phyloP scores from a whole-genome alignment of 1,140 invertebrate genomes.

The Meloidogyne floridensis region DNA sequence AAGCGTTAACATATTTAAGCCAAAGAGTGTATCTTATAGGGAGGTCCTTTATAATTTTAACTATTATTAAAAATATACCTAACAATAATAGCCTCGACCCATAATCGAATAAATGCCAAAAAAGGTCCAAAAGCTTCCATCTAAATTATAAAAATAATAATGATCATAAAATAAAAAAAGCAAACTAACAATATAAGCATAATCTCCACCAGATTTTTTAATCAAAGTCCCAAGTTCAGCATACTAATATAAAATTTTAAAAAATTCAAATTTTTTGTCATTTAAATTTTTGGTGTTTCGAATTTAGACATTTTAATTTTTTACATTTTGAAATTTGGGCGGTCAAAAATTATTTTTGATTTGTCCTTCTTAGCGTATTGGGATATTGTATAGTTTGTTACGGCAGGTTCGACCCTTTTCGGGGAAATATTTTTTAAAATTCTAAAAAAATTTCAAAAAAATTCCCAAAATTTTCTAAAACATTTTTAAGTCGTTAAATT shows the following conservation, averaged over 20 bases:
- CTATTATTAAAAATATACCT: constrained; percentile 27
- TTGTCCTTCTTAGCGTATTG: not conserved
- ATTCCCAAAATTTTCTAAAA: too few relatives aligned
- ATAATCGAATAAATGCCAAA: constrained; percentile 87
- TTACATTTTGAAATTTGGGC: not conserved
- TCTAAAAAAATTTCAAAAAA: too few relatives aligned
- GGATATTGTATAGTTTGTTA: too few relatives aligned
- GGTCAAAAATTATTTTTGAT: not conserved
- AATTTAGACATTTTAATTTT: not conserved
- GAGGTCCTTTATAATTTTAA: not conserved
- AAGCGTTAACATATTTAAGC: too few relatives aligned
- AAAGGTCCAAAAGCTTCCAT: constrained; percentile 72
- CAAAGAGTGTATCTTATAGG: not conserved
- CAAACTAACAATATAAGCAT: constrained; percentile 77
- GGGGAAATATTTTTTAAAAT: too few relatives aligned
- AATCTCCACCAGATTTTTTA: constrained; percentile 86
- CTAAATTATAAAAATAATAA: not conserved
- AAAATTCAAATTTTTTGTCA: not conserved
- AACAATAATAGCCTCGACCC: constrained; percentile 97
- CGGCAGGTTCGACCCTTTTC: too few relatives aligned
- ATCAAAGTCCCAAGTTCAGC: constrained; percentile 68
- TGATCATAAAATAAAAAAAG: not conserved
- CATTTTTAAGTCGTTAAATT: too few relatives aligned
- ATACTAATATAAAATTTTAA: constrained; percentile 47
- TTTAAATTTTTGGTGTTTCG: not conserved